Percentiles rank a stretch among this genome's conserved stretches.
These are phyloP conservation scores for Lacanobia wlatinum DNA, from an alignment of 2,888 invertebrate species.

Conservation along the genomic window DNA sequence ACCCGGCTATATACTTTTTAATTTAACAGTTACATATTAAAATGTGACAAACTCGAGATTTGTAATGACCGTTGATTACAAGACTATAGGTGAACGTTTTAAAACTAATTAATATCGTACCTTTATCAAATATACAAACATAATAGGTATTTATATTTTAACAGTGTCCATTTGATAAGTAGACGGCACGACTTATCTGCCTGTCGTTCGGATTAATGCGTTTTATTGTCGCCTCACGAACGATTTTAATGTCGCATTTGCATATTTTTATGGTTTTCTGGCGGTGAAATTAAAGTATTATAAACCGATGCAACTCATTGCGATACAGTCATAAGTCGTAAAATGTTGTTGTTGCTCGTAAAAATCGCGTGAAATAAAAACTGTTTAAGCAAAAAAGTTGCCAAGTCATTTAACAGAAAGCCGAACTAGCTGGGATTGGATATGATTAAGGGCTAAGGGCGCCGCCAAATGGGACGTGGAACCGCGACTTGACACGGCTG, in stretches of 20 bases:
- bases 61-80: conserved; percentile 22
- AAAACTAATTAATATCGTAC: conserved; percentile 34
- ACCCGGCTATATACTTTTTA: conserved; percentile 11
- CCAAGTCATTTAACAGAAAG: conserved; percentile 77
- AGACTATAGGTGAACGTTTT: conserved; percentile 6
- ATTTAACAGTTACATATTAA: conserved; percentile 25
- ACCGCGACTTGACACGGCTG: conserved; percentile 27
- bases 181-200: conserved; percentile 58
- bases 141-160: conserved; percentile 42
- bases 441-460: conserved; percentile 56
- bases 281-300: conserved; percentile 90
- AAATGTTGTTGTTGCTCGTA: conserved; percentile 88
- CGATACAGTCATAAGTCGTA: conserved; percentile 86
- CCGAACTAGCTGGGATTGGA: conserved; percentile 36
- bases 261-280: conserved; percentile 89
- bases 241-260: conserved; percentile 87
- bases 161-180: conserved; percentile 56
- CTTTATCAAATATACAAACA: conserved; percentile 20
- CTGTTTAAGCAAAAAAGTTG: conserved; percentile 84
- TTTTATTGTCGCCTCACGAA: conserved; percentile 80
- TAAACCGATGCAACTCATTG: conserved; percentile 86
- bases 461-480: conserved; percentile 43
- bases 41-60: conserved; percentile 23
- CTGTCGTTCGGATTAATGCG: conserved; percentile 74
- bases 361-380: conserved; percentile 86